Base-by-base conservation (phyloP, 2,113 vertebrate genomes). In the Leptodactylus fuscus region DNA sequence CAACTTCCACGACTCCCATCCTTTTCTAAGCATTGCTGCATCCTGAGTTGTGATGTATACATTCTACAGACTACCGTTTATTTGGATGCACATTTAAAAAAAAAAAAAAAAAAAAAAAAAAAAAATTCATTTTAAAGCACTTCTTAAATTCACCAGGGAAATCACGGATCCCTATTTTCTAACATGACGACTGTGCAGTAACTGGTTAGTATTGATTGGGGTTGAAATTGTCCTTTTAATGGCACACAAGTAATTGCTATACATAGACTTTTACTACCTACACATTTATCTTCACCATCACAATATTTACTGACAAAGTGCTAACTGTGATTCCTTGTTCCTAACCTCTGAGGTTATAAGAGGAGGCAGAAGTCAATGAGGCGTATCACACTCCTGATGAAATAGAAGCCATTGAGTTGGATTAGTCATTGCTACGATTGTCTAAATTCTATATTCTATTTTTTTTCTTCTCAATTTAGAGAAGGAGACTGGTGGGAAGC, bases 401-500 rank as follows among this genome's bases (percentile, higher is more conserved):
- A 16, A 18, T 22, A 34, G 32, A 36, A 38, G 32, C 7, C 29
- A 20, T 7, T 11, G 6, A 16, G 11, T 34, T 36, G 65, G 15
- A 9, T 10, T 44, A 24, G 44, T 75, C 44, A 9, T 73, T 71
- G n/a, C 29, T 49, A 16, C 22, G 10, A 53, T 7, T 55, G 11
- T 36, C 4, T 32, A 6, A 2, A 38, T 2, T 22, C n/a, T n/a
- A n/a, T n/a, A n/a, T n/a, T n/a, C n/a, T n/a, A 22, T 36, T 69
- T 20, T 69, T 70, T 22, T 27, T 51, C 4, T 46, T 79, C 32
- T 24, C 41, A 3, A 71, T 86, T 8, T 49, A 86, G 98, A 89
- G 98, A 99, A 93, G 98, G 98, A 91, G 98, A 99, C 93, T 99
- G 98, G 98, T 99, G 98, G 98, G 98, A 99, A 95, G 98, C 98